phyloP scores from a whole-genome alignment of 2,888 invertebrate species.

The Pandemis cinnamomeana region DNA sequence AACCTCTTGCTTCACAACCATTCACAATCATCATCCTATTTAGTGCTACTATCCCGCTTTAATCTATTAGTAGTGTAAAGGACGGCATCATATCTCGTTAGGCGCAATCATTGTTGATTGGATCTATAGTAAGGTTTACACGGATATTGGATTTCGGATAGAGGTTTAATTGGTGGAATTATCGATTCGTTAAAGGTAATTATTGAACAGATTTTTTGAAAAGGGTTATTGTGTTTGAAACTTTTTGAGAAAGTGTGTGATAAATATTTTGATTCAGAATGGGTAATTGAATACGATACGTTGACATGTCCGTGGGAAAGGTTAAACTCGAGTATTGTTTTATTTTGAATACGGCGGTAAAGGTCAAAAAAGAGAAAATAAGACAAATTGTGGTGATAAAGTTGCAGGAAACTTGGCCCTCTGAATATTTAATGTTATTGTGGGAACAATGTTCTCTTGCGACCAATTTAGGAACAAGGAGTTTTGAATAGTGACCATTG shows the following conservation, averaged over 20 bases:
- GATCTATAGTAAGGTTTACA: neutral
- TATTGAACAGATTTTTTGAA: conserved; percentile 9
- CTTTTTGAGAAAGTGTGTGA: conserved; percentile 31
- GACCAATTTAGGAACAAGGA: neutral
- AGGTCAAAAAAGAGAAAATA: conserved; percentile 35
- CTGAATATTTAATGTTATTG: neutral
- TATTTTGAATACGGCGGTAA: conserved; percentile 23
- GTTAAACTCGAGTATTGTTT: conserved; percentile 31
- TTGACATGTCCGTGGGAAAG: conserved; percentile 35
- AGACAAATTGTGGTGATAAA: conserved; percentile 16
- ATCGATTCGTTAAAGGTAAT: conserved; percentile 31
- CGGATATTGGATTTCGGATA: conserved; percentile 23
- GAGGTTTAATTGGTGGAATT: conserved; percentile 21
- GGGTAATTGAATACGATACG: conserved; percentile 30
- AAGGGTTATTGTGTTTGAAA: conserved; percentile 13
- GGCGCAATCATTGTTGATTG: neutral
- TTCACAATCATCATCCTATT: conserved; percentile 9
- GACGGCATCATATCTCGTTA: conserved; percentile 18
- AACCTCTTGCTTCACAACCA: conserved; percentile 11
- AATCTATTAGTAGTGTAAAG: conserved; percentile 2
- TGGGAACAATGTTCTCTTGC: neutral
- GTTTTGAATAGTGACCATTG: neutral
- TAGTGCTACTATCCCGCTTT: conserved; percentile 15
- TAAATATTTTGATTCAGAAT: conserved; percentile 30
- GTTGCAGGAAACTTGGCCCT: neutral